Evolutionary conservation across 2,888 invertebrate genomes (phyloP), one percentile per base, ranked within the genome.

Genomic region (Ectropis crepuscularia): DNA sequence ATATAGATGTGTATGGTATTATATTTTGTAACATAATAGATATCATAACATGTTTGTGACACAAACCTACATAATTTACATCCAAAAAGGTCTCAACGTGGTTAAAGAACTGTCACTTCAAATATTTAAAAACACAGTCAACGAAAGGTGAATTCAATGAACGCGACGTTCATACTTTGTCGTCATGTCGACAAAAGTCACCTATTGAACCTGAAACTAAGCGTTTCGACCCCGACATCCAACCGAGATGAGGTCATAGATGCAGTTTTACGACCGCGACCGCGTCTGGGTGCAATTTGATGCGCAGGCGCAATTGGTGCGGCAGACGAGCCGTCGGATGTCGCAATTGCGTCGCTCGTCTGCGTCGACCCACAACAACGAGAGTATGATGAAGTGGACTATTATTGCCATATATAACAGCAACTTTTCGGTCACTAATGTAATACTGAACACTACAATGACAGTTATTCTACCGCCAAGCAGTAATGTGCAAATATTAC

Each of bases 321-420:
- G 74, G 77, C 84, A 91, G 91, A 90, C 90, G 82, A 83, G 84
- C 61, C 65, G 57, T 65, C 64, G 64, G 64, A 65, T 86, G 83
- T 87, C 74, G 81, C 88, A 89, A 90, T 90, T 90, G 85, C 71
- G 70, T 61, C 71, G 74, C 71, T 83, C 85, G 86, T 81, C 79
- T 88, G 87, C 80, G 79, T 75, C 77, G 74, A 78, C 79, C 82
- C 83, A 79, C 75, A 64, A 65, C 68, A 66, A 57, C 28, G 42
- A 67, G 68, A 68, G 72, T 71, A 68, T 73, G 71, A 71, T 67
- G 66, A 68, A 67, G 67, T 64, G 71, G 65, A 69, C 67, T 62
- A 63, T 58, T 69, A 46, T 46, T 41, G 8, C 10, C 16, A 28
- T 28, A 4, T 16, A 28, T 16, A 28, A 5, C 28, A 47, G 9